phyloP scores from a whole-genome alignment of 1,140 invertebrate genomes.

The Polyergus mexicanus region DNA sequence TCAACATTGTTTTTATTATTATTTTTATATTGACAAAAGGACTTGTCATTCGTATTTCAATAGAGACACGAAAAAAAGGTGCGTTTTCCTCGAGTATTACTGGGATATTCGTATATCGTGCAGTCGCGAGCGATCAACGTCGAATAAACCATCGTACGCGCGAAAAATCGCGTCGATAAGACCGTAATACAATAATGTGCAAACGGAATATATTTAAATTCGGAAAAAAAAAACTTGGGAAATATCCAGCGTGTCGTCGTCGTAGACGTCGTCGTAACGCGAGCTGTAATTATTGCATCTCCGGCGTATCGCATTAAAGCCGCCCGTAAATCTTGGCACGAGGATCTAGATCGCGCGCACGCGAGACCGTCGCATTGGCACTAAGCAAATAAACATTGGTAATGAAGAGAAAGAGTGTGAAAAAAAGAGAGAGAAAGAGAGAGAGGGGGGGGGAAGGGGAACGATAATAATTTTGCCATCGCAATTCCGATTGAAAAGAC shows the following conservation, averaged over 20 bases:
- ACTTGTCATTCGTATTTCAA: background rate
- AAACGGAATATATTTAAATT: slow-evolving; percentile 12
- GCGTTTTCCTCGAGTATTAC: background rate
- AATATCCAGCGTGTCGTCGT: background rate
- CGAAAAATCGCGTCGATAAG: background rate
- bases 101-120: background rate
- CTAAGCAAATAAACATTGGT: slow-evolving; percentile 53
- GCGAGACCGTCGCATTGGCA: slow-evolving; percentile 22
- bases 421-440: background rate
- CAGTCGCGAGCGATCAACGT: slow-evolving; percentile 1
- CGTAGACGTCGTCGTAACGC: slow-evolving; percentile 8
- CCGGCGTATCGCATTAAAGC: slow-evolving; percentile 57
- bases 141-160: background rate
- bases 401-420: slow-evolving; percentile 26
- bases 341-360: slow-evolving; percentile 49
- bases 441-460: background rate
- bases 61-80: background rate
- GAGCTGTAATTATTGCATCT: slow-evolving; percentile 53
- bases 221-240: background rate
- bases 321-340: slow-evolving; percentile 45
- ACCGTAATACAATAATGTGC: slow-evolving; percentile 26
- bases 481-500: no score
- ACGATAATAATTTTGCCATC: no score
- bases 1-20: background rate
- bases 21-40: background rate